These are phyloP conservation scores for Caenorhabditis brenneri DNA, from an alignment of 1,140 invertebrate species.

Conservation along the genomic window DNA sequence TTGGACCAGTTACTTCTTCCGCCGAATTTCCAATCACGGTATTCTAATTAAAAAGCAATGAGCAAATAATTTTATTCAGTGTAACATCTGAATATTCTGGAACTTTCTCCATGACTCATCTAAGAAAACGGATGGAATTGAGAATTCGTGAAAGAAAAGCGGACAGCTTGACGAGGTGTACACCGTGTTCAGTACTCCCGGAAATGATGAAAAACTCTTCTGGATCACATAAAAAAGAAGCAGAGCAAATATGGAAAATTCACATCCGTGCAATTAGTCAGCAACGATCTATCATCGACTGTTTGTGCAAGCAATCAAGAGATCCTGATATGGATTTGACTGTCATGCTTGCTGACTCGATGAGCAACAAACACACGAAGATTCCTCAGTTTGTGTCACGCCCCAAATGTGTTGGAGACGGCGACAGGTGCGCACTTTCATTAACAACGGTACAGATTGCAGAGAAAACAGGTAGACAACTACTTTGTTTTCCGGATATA, in stretches of 20 bases:
- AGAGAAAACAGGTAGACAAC: too few relatives aligned
- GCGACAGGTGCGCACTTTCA: not conserved
- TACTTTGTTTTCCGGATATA: too few relatives aligned
- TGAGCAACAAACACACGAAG: not conserved
- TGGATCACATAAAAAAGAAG: not conserved
- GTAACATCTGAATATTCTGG: not conserved
- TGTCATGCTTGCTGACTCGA: not conserved
- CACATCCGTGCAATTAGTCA: not conserved
- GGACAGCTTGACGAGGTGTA: not conserved
- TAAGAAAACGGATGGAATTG: not conserved
- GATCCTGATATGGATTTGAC: not conserved
- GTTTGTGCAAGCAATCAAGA: not conserved
- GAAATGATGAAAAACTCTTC: not conserved
- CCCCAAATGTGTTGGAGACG: not conserved
- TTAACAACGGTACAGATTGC: not conserved
- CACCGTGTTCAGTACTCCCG: not conserved
- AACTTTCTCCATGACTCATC: not conserved
- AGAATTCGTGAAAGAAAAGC: not conserved
- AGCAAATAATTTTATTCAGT: too few relatives aligned
- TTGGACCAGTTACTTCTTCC: not conserved
- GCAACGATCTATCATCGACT: not conserved
- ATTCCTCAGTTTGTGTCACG: not conserved
- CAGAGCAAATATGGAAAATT: not conserved
- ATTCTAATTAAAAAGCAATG: too few relatives aligned
- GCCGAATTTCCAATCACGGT: not conserved